Conservation (phyloP, 1,140 invertebrate species). For the Meloidogyne exigua region DNA sequence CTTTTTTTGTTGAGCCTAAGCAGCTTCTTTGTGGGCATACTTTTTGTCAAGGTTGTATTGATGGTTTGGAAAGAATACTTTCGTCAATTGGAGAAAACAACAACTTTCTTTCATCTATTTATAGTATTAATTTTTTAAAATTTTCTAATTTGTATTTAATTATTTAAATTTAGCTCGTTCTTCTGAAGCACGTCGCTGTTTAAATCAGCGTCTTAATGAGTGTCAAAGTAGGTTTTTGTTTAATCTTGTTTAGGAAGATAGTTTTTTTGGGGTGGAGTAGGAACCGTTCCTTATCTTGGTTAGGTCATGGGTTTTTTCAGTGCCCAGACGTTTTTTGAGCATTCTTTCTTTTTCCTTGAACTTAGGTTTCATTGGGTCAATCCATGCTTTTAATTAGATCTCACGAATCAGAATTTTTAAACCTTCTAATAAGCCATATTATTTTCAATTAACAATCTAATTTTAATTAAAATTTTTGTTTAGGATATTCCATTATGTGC, state of each 20-base stretch:
- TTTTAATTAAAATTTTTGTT: too few relatives aligned
- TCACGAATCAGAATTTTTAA: too few relatives aligned
- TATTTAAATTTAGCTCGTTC: not conserved
- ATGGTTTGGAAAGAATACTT: constrained; percentile 13
- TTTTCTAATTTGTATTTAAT: not conserved
- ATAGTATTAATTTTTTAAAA: not conserved
- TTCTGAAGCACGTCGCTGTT: not conserved
- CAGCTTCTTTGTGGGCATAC: constrained; percentile 19
- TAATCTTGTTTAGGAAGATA: not conserved
- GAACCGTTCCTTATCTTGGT: too few relatives aligned
- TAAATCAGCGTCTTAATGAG: not conserved
- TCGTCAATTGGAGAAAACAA: not conserved
- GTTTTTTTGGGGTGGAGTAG: not conserved
- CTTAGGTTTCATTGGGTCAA: too few relatives aligned
- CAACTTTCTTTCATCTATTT: not conserved
- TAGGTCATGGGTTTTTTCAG: too few relatives aligned
- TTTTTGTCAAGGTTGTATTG: constrained; percentile 9
- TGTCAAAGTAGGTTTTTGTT: not conserved
- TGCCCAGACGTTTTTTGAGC: too few relatives aligned
- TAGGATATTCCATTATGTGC: constrained; percentile 10
- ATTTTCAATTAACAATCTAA: too few relatives aligned
- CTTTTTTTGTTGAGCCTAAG: constrained; percentile 14
- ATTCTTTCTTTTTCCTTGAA: too few relatives aligned
- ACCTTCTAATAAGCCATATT: too few relatives aligned
- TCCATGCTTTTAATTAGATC: too few relatives aligned